Conservation (phyloP, 2,797 vertebrate genomes). For the Hoplostethus mediterraneus region DNA sequence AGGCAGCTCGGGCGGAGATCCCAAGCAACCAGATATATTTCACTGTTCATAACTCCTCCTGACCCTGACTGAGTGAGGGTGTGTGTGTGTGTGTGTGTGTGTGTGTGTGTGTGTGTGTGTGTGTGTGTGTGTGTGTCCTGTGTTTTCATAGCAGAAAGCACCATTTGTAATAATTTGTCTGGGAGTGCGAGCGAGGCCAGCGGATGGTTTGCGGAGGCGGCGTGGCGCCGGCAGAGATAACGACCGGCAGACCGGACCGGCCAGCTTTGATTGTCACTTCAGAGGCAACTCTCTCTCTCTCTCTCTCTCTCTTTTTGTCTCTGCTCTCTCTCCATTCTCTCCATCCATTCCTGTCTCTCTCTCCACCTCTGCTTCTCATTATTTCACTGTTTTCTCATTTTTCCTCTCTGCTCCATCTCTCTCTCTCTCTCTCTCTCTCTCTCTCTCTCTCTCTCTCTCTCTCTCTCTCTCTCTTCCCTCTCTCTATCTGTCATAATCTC, state of each 20-base stretch:
- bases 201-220: slow-evolving; percentile 28
- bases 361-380: neutral
- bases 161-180: slow-evolving; percentile 24
- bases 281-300: slow-evolving; percentile 1
- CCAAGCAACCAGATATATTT: neutral
- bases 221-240: slow-evolving; percentile 25
- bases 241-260: slow-evolving; percentile 5
- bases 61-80: neutral
- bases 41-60: neutral
- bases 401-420: no score
- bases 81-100: neutral
- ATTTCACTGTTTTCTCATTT: neutral
- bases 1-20: neutral
- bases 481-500: neutral
- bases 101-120: neutral
- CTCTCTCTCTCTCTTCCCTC: no score
- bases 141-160: slow-evolving; percentile 9
- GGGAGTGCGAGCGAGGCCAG: slow-evolving; percentile 1
- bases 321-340: neutral
- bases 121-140: neutral
- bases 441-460: neutral
- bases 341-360: slow-evolving; percentile 11
- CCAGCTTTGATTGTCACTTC: slow-evolving; percentile 35
- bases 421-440: no score
- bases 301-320: neutral